Conservation (phyloP, 2,888 invertebrate genomes). For the Heterodera filipjevi region DNA sequence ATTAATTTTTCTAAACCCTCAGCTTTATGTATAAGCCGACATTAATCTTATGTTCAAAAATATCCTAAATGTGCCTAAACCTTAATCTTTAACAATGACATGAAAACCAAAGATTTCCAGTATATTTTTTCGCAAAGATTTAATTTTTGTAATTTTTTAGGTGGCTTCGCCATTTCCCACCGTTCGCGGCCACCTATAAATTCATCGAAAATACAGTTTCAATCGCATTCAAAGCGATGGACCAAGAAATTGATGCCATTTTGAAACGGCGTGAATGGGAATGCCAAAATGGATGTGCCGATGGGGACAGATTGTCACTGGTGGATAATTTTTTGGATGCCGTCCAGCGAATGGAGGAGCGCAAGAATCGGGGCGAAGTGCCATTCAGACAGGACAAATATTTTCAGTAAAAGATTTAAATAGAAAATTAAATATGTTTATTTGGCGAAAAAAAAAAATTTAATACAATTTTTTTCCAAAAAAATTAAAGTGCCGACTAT, state of each 20-base stretch:
- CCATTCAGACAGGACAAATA: constrained; percentile 26
- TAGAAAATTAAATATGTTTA: not conserved
- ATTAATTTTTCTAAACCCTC: too few relatives aligned
- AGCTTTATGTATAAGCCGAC: too few relatives aligned
- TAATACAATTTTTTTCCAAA: not conserved
- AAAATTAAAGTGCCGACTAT: too few relatives aligned
- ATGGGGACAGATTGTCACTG: not conserved
- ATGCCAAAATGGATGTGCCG: not conserved
- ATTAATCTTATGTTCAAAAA: too few relatives aligned
- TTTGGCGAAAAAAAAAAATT: not conserved
- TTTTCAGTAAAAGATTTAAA: constrained; percentile 4
- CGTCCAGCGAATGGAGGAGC: not conserved
- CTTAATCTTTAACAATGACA: too few relatives aligned
- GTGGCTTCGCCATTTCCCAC: constrained; percentile 27
- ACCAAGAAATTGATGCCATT: constrained; percentile 10
- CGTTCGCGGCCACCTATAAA: constrained; percentile 11
- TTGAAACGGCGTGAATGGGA: constrained; percentile 15
- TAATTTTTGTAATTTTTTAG: too few relatives aligned
- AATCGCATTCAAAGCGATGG: not conserved
- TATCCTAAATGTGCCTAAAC: too few relatives aligned
- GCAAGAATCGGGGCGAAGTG: not conserved
- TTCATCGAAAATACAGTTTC: constrained; percentile 18
- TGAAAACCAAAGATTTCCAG: too few relatives aligned
- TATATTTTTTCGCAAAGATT: too few relatives aligned
- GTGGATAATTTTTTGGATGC: constrained; percentile 23